Evolutionary conservation across 2,797 vertebrate genomes (phyloP), one percentile per base, ranked within the genome.

Genomic region (Siniperca undulata): DNA sequence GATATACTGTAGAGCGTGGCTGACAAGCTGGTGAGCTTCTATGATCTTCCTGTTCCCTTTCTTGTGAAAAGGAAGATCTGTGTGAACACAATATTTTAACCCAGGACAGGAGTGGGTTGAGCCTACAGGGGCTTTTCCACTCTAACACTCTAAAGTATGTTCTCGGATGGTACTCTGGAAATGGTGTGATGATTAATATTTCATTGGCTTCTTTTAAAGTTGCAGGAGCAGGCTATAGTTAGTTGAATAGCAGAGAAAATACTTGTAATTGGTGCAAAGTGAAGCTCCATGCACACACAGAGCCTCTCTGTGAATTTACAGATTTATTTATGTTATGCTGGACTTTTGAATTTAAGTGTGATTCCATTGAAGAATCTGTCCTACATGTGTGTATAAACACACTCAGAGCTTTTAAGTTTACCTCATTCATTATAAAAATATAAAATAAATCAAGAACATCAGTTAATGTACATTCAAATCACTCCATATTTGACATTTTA

Each of bases 101-200:
- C 72, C 72, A 73, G 85, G 78, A 84, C 77, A 81, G 64, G 82
- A 92, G 85, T 86, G 88, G 88, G 80, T 80, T 82, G 83, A 83
- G 88, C 90, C 86, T 81, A 81, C 86, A 86, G 85, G 85, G 89
- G 70, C 19, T 89, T 90, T 88, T 81, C 90, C 90, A 86, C 88
- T 92, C 85, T 83, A 88, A 86, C 92, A 83, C 91, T 91, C 85
- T 88, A 90, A 91, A 92, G 86, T 86, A 82, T 88, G 86, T 86
- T 91, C 90, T 93, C 92, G 86, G 90, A 93, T 88, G 90, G 83
- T 85, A 55, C 83, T 91, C 84, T 90, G 88, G 86, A 95, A 94
- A 92, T 93, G 92, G 90, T 92, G 90, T 75, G 86, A 86, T 84
- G 78, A 93, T 95, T 89, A 95, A 96, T 95, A 94, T 94, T 95